phyloP scores from a whole-genome alignment of 2,888 invertebrate species.

The Cerceris rybyensis region DNA sequence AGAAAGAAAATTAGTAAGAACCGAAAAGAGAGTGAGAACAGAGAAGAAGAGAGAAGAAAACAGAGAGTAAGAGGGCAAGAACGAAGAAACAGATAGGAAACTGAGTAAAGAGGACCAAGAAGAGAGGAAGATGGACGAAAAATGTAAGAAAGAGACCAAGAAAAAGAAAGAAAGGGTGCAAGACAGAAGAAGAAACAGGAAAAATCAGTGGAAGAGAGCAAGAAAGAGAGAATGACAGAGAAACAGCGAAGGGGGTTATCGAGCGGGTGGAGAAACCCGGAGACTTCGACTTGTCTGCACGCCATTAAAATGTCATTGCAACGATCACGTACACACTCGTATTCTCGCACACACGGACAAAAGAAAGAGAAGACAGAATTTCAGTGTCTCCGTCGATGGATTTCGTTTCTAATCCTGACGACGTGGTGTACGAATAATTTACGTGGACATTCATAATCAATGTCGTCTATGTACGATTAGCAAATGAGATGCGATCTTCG shows the following conservation, averaged over 20 bases:
- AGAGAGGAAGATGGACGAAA: too few relatives aligned
- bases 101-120: too few relatives aligned
- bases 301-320: slow-evolving; percentile 62
- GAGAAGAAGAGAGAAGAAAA: too few relatives aligned
- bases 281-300: slow-evolving; percentile 60
- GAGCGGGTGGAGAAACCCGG: slow-evolving; percentile 47
- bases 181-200: slow-evolving; percentile 6
- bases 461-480: slow-evolving; percentile 57
- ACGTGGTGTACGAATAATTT: slow-evolving; percentile 67
- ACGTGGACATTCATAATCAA: slow-evolving; percentile 62
- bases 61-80: too few relatives aligned
- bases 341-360: background rate
- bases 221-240: slow-evolving; percentile 26
- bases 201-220: slow-evolving; percentile 10
- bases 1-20: too few relatives aligned
- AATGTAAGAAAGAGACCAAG: too few relatives aligned
- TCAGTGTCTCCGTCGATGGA: slow-evolving; percentile 34
- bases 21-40: too few relatives aligned
- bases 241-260: slow-evolving; percentile 39
- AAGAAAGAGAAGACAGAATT: too few relatives aligned
- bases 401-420: slow-evolving; percentile 64
- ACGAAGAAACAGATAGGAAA: too few relatives aligned
- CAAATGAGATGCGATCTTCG: slow-evolving; percentile 6
- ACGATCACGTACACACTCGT: slow-evolving; percentile 4
- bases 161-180: background rate